Evolutionary conservation across 1,140 invertebrate species (phyloP), one percentile per base, ranked within the genome.

Genomic region (Aphelenchoides besseyi): DNA sequence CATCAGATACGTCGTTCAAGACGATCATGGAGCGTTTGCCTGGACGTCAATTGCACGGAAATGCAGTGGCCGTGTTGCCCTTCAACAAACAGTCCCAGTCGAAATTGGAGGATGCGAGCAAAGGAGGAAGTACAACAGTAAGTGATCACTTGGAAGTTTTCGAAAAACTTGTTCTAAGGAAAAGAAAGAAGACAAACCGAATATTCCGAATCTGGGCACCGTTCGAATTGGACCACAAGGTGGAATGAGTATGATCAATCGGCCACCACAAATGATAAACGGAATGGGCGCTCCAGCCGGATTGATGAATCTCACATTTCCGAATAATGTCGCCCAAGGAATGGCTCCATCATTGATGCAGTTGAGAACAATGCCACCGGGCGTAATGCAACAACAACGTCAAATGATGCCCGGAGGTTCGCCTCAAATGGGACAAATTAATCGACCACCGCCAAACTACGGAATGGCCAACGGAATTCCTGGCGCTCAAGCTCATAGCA

Each of bases 31-130:
- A 98, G 67, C 90, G 92, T 74, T 87, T 98, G 48, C 90, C 92
- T 0, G 94, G 95, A 84, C 94, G 93, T 84, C 74, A 79, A 66
- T 68, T 98, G 12, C 93, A 98, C 85, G 95, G 95, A 30, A 94
- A 97, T 85, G 90, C 89, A 80, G 94, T 94, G 0, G 90, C 94
- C 63, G 95, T 98, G 36, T 96, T 95, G 23, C 91, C 91, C 84
- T 95, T 94, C 37, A 97, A 91, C 68, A 97, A 96, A 87, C 92
- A 94, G 86, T 91, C 92, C 70, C 87, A 92, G 32, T 89, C 87
- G 75, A 89, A 89, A 84, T 87, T 89, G 82, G 89, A 89, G 76
- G 82, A 86, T 9, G 77, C 75, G 1, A 76, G 70, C 9, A 76
- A 79, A 53, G 63, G 8, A 16, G 12, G 26, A n/a, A 33, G 28